phyloP scores from a whole-genome alignment of 1,140 invertebrate genomes.

The Drosophila sproati region DNA sequence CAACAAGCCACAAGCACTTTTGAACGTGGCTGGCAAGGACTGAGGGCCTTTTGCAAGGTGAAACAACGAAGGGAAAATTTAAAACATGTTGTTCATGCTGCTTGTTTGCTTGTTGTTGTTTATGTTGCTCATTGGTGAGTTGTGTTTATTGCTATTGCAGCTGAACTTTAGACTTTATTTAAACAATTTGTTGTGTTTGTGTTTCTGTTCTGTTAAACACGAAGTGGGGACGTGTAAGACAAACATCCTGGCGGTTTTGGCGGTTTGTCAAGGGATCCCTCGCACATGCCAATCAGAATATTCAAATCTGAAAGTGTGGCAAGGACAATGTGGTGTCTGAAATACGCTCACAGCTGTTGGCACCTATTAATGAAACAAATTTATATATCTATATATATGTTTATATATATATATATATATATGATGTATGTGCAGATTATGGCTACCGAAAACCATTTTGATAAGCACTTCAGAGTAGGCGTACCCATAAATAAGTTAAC shows the following conservation, averaged over 20 bases:
- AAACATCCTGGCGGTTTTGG: constrained; percentile 21
- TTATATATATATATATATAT: too few relatives aligned
- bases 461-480: constrained; percentile 65
- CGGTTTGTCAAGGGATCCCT: constrained; percentile 34
- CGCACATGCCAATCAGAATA: constrained; percentile 28
- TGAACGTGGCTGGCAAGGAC: constrained; percentile 21
- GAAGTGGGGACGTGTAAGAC: not conserved
- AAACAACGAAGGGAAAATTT: constrained; percentile 12
- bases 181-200: constrained; percentile 41
- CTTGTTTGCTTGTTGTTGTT: constrained; percentile 1
- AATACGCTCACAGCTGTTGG: constrained; percentile 20
- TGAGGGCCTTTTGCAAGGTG: constrained; percentile 40
- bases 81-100: constrained; percentile 22
- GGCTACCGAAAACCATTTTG: constrained; percentile 56
- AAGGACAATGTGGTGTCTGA: not conserved
- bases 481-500: constrained; percentile 60
- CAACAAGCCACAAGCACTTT: constrained; percentile 51
- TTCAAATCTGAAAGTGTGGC: constrained; percentile 23
- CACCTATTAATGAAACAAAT: not conserved
- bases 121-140: constrained; percentile 13
- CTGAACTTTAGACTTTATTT: constrained; percentile 35
- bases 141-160: constrained; percentile 11
- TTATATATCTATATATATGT: not conserved
- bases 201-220: constrained; percentile 2
- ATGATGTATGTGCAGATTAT: constrained; percentile 5